Evolutionary conservation across 1,140 invertebrate species (phyloP).

Genomic region (Oreohelix idahoensis): DNA sequence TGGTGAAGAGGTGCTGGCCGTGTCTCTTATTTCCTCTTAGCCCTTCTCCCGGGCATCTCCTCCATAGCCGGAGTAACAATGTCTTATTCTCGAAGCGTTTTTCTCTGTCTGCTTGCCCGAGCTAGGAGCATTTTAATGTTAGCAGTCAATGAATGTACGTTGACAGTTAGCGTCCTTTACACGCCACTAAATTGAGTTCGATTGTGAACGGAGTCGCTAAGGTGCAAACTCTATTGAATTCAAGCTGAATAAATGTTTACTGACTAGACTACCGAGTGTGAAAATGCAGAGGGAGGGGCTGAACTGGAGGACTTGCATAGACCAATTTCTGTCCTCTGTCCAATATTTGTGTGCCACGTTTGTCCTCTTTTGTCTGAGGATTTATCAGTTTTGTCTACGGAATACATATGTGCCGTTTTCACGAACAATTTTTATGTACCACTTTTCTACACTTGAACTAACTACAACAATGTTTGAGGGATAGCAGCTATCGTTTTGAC

Average conservation of each 20-base stretch:
- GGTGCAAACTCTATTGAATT: conserved; percentile 38
- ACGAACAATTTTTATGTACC: too few relatives aligned
- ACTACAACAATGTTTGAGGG: neutral
- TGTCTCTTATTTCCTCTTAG: conserved; percentile 6
- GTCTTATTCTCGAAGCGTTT: neutral
- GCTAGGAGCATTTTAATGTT: neutral
- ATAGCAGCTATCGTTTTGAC: neutral
- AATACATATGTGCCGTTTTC: neutral
- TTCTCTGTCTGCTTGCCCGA: neutral
- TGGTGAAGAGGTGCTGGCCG: neutral
- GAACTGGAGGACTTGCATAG: neutral
- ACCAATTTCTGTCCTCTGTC: neutral
- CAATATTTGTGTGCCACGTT: neutral
- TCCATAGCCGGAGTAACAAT: neutral
- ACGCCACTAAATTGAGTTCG: conserved; percentile 35
- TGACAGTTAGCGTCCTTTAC: conserved; percentile 23
- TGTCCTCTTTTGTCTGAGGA: neutral
- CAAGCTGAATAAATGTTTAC: conserved; percentile 35
- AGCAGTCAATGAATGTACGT: conserved; percentile 19
- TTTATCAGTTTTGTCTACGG: neutral
- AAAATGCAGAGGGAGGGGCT: neutral
- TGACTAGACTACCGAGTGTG: neutral
- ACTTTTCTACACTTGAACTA: too few relatives aligned
- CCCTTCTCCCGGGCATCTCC: neutral
- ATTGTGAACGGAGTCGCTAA: conserved; percentile 25